Evolutionary conservation across 2,888 invertebrate genomes (phyloP), one percentile per base, ranked within the genome.

Genomic region (Dasysyrphus tricinctus): DNA sequence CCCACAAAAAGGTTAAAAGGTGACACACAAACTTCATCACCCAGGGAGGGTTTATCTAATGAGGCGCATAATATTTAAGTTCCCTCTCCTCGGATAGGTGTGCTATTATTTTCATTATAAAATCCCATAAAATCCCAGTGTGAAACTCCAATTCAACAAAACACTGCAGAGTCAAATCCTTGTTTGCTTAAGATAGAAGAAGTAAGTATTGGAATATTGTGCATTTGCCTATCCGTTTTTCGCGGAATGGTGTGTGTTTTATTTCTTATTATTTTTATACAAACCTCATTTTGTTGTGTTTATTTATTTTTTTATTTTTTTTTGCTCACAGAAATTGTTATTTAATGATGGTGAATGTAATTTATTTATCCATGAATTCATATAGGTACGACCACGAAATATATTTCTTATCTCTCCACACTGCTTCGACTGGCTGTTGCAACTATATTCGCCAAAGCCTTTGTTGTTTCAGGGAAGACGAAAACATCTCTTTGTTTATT

Each of bases 251-350:
- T 37, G 39, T 51, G 39, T 69, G 9, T 54, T 8, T 54, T 69
- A 42, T 69, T 42, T 69, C 39, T 54, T 54, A 51, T 54, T 37
- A 6, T 24, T n/a, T n/a, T n/a, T 42, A 59, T 73, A 82, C 82
- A 82, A 82, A 82, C 82, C 76, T 61, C 70, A 70, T 63, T 69
- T 67, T 78, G 73, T 73, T 82, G 65, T 57, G 65, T 78, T 72
- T 73, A 49, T 47, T 65, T 61, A 9, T 65, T n/a, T 11, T 11
- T 47, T 1, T 16, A 32, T 47, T 65, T 39, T 16, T 65, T 9
- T n/a, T n/a, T 44, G 2, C 4, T 44, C 29, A n/a, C 14, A 39
- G 34, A 73, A 29, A 59, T 32, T 47, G 12, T 69, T 79, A 47
- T 79, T 76, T 80, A 44, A 63, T 51, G 59, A 63, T 65, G 8